Evolutionary conservation across 2,797 vertebrate species (phyloP).

Genomic region (Gymnodraco acuticeps): DNA sequence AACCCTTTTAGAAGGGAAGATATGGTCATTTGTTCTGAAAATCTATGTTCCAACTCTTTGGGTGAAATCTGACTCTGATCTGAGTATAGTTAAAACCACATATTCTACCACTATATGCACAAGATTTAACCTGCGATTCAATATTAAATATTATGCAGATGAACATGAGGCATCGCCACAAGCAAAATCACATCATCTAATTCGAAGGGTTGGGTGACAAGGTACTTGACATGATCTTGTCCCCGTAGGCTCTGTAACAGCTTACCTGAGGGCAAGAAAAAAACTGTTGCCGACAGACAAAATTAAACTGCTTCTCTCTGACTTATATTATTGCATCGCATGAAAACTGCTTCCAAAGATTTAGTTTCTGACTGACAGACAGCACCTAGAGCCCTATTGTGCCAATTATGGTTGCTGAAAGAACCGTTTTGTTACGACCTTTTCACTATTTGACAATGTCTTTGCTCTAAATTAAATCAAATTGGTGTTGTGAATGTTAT

Average conservation of each 20-base stretch:
- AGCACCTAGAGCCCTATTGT: slow-evolving; percentile 17
- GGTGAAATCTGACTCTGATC: slow-evolving; percentile 15
- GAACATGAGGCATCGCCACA: slow-evolving; percentile 54
- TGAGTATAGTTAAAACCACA: slow-evolving; percentile 5
- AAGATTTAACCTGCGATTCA: slow-evolving; percentile 29
- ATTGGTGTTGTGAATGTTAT: neutral
- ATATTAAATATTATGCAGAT: slow-evolving; percentile 62
- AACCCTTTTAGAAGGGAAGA: too few relatives aligned
- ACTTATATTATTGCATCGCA: slow-evolving; percentile 20
- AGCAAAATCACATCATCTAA: slow-evolving; percentile 66
- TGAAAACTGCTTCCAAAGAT: slow-evolving; percentile 23
- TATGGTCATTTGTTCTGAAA: too few relatives aligned
- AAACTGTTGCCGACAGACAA: slow-evolving; percentile 43
- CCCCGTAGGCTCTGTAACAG: slow-evolving; percentile 60
- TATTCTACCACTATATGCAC: slow-evolving; percentile 26
- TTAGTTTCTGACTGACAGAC: slow-evolving; percentile 45
- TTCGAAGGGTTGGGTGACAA: slow-evolving; percentile 60
- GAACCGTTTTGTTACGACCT: slow-evolving; percentile 16
- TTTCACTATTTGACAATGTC: slow-evolving; percentile 17
- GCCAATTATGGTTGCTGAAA: slow-evolving; percentile 1
- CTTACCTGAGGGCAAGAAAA: slow-evolving; percentile 65
- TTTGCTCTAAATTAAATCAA: slow-evolving; percentile 36
- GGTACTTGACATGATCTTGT: slow-evolving; percentile 70
- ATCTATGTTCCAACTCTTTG: slow-evolving; percentile 11
- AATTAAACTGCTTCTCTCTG: slow-evolving; percentile 54